Percentiles rank a stretch among this genome's conserved stretches.
Conservation (phyloP, 2,888 invertebrate genomes). For the Meghimatium bilineatum region DNA sequence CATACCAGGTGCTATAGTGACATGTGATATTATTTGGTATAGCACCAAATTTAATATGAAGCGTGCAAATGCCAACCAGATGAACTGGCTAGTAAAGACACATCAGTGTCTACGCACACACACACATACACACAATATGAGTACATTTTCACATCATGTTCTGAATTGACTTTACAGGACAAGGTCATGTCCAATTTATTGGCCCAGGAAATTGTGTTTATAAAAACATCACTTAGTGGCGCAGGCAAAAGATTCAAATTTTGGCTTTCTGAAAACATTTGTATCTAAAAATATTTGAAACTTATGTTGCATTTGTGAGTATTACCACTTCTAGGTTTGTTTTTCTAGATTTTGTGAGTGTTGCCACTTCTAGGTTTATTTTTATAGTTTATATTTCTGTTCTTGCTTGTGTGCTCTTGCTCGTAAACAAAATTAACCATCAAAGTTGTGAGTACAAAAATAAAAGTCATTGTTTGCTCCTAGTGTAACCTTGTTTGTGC, state of each 20-base stretch:
- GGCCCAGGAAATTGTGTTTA: background rate
- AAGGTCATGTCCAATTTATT: background rate
- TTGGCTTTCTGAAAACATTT: background rate
- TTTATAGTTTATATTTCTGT: background rate
- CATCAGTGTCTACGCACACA: background rate
- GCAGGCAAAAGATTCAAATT: background rate
- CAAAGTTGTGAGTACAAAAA: constrained; percentile 3
- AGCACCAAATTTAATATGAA: too few relatives aligned
- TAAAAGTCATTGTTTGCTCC: constrained; percentile 11
- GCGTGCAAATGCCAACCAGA: too few relatives aligned
- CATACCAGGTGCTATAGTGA: too few relatives aligned
- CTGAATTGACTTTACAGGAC: background rate
- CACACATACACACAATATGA: background rate
- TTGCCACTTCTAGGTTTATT: background rate
- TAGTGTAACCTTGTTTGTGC: background rate
- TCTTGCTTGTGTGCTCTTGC: constrained; percentile 26
- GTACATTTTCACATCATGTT: too few relatives aligned
- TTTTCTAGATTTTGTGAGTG: background rate
- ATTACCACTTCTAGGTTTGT: too few relatives aligned
- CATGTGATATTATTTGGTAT: too few relatives aligned
- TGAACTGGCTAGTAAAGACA: too few relatives aligned
- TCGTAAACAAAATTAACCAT: constrained; percentile 1
- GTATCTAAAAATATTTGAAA: background rate
- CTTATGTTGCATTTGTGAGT: background rate
- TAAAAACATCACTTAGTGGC: background rate